Conservation (phyloP, 2,113 vertebrate genomes). For the Odocoileus virginianus region DNA sequence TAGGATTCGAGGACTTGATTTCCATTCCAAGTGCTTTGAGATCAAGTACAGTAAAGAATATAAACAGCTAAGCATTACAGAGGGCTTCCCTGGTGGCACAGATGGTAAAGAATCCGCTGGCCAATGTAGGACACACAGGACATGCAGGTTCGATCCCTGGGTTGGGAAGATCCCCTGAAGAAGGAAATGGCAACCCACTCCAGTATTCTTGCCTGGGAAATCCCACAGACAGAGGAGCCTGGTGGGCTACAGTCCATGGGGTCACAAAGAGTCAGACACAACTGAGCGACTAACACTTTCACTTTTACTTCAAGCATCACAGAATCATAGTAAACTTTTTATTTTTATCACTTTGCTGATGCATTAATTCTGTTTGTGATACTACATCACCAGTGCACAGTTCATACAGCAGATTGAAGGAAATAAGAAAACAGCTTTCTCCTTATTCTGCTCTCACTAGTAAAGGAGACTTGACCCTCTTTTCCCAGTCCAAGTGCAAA, state of each 20-base stretch:
- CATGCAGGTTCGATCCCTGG: neutral
- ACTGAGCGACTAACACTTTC: neutral
- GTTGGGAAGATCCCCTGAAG: neutral
- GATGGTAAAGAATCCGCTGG: neutral
- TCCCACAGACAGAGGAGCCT: neutral
- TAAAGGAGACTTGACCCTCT: neutral
- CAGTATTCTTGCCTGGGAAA: neutral
- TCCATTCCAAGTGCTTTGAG: neutral
- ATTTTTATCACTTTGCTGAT: neutral
- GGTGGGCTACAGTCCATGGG: neutral
- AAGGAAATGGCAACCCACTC: neutral
- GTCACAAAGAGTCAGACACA: neutral
- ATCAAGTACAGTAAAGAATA: neutral
- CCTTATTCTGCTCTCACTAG: constrained; percentile 9
- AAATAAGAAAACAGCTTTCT: neutral
- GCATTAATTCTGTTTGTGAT: neutral
- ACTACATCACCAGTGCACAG: neutral
- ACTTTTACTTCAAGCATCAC: neutral
- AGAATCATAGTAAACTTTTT: neutral
- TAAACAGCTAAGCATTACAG: neutral
- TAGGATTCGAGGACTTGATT: neutral
- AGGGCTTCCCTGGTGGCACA: neutral
- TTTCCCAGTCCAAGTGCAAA: constrained; percentile 32
- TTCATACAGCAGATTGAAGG: neutral
- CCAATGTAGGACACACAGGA: neutral